Evolutionary conservation across 2,888 invertebrate genomes (phyloP).

Genomic region (Dusona sp.): DNA sequence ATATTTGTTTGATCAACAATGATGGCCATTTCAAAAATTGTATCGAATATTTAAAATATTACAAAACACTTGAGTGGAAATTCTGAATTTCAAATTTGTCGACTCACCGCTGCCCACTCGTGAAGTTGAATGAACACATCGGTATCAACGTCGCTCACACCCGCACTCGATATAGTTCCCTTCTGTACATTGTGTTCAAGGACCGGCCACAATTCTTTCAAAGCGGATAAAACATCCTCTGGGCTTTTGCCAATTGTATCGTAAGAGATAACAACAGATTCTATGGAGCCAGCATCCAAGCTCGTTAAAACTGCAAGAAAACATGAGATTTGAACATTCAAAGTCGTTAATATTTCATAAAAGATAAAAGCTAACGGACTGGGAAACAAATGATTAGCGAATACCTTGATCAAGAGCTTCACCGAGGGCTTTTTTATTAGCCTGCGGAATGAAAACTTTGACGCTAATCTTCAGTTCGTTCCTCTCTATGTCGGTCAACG

Average conservation of each 20-base stretch:
- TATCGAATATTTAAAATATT: background rate
- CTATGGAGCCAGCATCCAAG: constrained; percentile 90
- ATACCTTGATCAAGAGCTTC: constrained; percentile 91
- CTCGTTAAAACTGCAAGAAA: constrained; percentile 89
- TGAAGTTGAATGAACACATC: constrained; percentile 91
- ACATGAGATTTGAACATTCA: background rate
- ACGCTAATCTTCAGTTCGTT: constrained; percentile 93
- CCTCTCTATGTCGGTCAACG: constrained; percentile 87
- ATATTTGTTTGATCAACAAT: background rate
- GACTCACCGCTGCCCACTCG: constrained; percentile 88
- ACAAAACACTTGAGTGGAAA: background rate
- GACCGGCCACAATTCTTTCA: constrained; percentile 91
- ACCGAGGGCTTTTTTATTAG: constrained; percentile 88
- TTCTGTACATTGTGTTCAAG: constrained; percentile 90
- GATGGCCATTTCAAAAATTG: background rate
- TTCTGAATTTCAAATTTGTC: background rate
- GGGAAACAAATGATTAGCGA: constrained; percentile 35
- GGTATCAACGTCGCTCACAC: constrained; percentile 96
- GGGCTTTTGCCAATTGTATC: constrained; percentile 85
- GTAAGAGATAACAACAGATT: constrained; percentile 93
- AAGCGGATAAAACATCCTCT: constrained; percentile 79
- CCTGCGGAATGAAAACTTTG: constrained; percentile 93
- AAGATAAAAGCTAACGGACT: background rate
- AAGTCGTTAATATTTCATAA: constrained; percentile 8
- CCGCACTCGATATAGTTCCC: constrained; percentile 89